These are phyloP conservation scores for Drosophila vallismaia DNA, from an alignment of 2,888 invertebrate species.

Conservation along the genomic window DNA sequence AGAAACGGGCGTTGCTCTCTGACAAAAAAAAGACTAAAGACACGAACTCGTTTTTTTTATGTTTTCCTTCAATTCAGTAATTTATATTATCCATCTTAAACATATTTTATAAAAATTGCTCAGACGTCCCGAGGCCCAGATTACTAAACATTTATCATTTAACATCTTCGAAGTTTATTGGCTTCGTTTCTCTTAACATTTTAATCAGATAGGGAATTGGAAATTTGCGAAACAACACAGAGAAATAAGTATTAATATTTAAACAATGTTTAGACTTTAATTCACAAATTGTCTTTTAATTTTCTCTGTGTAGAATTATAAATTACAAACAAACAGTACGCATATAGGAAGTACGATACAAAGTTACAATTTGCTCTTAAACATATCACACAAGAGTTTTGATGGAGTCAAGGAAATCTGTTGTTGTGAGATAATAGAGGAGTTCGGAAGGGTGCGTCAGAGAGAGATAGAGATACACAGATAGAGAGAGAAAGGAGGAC, in stretches of 20 bases:
- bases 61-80: conserved; percentile 1
- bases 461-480: conserved; percentile 10
- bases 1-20: conserved; percentile 9
- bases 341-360: conserved; percentile 62
- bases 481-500: conserved; percentile 13
- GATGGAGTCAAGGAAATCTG: conserved; percentile 62
- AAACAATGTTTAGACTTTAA: conserved; percentile 1
- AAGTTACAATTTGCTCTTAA: conserved; percentile 58
- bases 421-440: conserved; percentile 11
- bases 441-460: background rate
- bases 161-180: conserved; percentile 70
- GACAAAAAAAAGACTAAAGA: conserved; percentile 21
- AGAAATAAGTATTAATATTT: conserved; percentile 13
- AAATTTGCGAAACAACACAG: conserved; percentile 43
- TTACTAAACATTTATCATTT: conserved; percentile 24
- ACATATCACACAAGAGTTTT: conserved; percentile 79
- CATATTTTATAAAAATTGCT: conserved; percentile 59
- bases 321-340: conserved; percentile 62
- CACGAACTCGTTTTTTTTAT: conserved; percentile 33
- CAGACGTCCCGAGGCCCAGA: conserved; percentile 68
- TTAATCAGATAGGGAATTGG: conserved; percentile 23
- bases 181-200: conserved; percentile 46
- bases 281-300: conserved; percentile 15
- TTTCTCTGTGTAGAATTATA: conserved; percentile 53
- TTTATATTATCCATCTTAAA: conserved; percentile 28